phyloP scores from a whole-genome alignment of 1,140 invertebrate genomes.

The Cheumatopsyche charites region DNA sequence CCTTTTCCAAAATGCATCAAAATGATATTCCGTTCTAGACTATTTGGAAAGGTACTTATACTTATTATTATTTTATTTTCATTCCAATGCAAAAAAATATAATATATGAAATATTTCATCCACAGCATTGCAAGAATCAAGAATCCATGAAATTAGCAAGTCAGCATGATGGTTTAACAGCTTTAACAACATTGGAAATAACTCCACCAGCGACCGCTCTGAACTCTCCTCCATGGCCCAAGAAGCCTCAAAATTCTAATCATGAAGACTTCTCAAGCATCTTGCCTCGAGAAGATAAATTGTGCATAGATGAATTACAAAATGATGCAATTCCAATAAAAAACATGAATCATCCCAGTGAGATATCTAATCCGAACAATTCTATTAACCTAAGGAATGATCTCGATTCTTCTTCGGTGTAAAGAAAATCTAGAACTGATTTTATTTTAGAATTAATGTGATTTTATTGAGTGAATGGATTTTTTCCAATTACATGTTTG shows the following conservation, averaged over 20 bases:
- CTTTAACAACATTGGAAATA: constrained; percentile 42
- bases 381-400: not conserved
- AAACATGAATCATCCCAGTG: not conserved
- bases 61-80: not conserved
- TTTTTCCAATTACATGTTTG: too few relatives aligned
- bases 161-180: constrained; percentile 44
- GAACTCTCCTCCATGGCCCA: constrained; percentile 46
- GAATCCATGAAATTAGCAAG: constrained; percentile 45
- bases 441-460: too few relatives aligned
- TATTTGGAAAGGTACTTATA: constrained; percentile 45
- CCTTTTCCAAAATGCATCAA: constrained; percentile 48
- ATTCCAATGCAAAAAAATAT: too few relatives aligned
- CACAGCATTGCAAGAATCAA: constrained; percentile 38
- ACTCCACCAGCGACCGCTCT: constrained; percentile 40
- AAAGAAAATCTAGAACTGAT: not conserved
- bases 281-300: constrained; percentile 24
- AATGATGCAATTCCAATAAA: not conserved
- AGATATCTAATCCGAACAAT: not conserved
- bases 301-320: constrained; percentile 13
- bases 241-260: constrained; percentile 23
- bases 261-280: constrained; percentile 20
- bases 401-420: constrained; percentile 7
- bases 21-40: constrained; percentile 45
- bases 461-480: not conserved
- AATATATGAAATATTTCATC: constrained; percentile 25